Base-by-base conservation (phyloP, 2,888 invertebrate species). In the Agrilus cyanescens region DNA sequence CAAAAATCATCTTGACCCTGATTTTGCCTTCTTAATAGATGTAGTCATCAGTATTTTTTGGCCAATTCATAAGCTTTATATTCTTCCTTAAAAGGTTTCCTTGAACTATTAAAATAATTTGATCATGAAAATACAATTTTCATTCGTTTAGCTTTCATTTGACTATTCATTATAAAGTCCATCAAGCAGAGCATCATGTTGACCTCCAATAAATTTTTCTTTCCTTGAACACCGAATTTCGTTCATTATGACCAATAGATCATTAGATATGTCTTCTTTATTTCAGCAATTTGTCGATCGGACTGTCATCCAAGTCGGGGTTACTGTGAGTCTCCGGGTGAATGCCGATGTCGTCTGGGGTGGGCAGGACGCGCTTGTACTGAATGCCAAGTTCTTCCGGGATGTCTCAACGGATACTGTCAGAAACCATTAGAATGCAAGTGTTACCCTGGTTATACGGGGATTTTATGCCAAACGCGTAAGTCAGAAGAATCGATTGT, bases 381-480 rank as follows among this genome's bases (percentile, higher is more conserved):
- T 53, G 79, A 87, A 49, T 94, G 93, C 63, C 83, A 89, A 59
- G 80, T 85, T 3, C 70, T 93, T 56, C 93, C 94, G 0, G 91
- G 91, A 51, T 95, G 94, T 66, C 80, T 83, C 56, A 85, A 90
- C 58, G 94, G 95, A 8, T 85, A 80, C 58, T 95, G 94, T 65
- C 80, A 82, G 52, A 84, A 87, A 61, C 90, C 93, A 4, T 74
- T 90, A 31, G 88, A 94, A 65, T 95, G 95, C 69, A 83, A 82
- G 60, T 95, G 95, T 62, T 69, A 81, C 41, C 82, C 86, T 3
- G 94, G 94, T n/a, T 95, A 85, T 75, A 89, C 87, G 10, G 94
- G 94, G 45, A 71, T 89, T 44, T 68, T 89, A 40, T 89, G 88
- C 56, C 86, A 91, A 66, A 85, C 81, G 52, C 85, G 93, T 94